Base-by-base conservation (phyloP, 2,888 invertebrate genomes). In the Plebejus anna region DNA sequence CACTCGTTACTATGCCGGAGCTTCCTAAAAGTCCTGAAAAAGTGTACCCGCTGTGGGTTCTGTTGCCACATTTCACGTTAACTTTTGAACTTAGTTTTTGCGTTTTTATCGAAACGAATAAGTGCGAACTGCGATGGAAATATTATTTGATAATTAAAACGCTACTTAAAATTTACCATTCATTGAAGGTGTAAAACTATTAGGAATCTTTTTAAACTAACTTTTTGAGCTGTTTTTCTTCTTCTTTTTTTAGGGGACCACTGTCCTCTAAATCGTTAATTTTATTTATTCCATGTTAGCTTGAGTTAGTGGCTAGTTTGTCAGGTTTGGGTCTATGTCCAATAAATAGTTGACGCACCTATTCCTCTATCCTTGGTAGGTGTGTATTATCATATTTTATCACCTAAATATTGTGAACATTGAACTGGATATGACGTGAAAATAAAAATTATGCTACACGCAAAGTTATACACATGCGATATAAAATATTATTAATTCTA, bases 1-100 rank as follows among this genome's bases (percentile, higher is more conserved):
- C 11, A 32, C 13, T 76, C 76, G 71, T 76, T 36, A 57, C 55
- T 47, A 11, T 75, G 61, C 51, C 9, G 4, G 75, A 61, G 61
- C 61, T 61, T 59, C 11, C 61, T 28, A 61, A 61, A 61, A 61
- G 61, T 61, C 61, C 22, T 28, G 4, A 28, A 61, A 61, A 61
- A 28, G 28, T 28, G 61, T 22, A 59, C 28, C 28, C 28, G 28
- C 28, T 28, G 22, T 61, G 22, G 59, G 3, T 22, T 22, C 22
- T 59, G 22, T 59, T 55, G 57, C 57, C 57, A 59, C 59, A 59
- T 59, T 7, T 59, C 59, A 7, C 59, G 59, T 59, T n/a, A 22
- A 59, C 16, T 59, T 59, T 59, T 6, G n/a, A 59, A 22, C 22
- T n/a, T 59, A 22, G 6, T 2, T 59, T 59, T 5, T 59, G 2